These are phyloP conservation scores for Actenoides hombroni DNA, from an alignment of 2,113 vertebrate species.

Conservation along the genomic window DNA sequence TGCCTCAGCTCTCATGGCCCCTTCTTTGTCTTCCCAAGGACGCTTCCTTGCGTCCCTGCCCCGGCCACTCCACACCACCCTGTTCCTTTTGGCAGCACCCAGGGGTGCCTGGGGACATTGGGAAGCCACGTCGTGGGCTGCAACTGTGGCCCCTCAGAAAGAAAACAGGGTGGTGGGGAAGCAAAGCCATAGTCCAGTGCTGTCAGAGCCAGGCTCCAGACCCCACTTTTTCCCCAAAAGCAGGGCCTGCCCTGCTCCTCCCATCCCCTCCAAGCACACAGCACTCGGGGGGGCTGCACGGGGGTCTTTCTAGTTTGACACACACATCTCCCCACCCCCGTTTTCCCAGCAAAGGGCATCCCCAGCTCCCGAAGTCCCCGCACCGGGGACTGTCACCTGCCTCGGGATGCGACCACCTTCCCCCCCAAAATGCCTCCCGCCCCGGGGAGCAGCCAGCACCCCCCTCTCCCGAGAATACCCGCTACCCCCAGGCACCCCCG, in stretches of 20 bases:
- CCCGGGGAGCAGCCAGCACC: background rate
- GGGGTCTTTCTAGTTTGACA: rapidly evolving
- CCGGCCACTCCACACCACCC: background rate
- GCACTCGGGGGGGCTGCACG: background rate
- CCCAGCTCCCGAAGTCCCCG: background rate
- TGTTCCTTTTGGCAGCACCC: background rate
- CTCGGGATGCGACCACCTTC: background rate
- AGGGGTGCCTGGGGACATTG: background rate
- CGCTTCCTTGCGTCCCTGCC: background rate
- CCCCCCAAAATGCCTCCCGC: background rate
- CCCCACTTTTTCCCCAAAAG: background rate
- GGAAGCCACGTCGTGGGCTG: rapidly evolving
- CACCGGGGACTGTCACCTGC: background rate
- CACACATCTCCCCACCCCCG: too few species aligned
- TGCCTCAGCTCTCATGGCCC: background rate
- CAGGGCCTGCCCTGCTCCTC: background rate
- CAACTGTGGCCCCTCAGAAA: too few species aligned
- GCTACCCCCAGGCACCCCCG: too few species aligned
- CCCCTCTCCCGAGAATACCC: background rate
- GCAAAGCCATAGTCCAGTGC: background rate
- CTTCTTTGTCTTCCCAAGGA: background rate
- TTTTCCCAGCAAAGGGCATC: background rate
- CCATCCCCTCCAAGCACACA: rapidly evolving
- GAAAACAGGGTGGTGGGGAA: background rate
- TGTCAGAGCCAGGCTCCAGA: background rate